These are phyloP conservation scores for Lates calcarifer DNA, from an alignment of 2,113 vertebrate species.

Conservation along the genomic window DNA sequence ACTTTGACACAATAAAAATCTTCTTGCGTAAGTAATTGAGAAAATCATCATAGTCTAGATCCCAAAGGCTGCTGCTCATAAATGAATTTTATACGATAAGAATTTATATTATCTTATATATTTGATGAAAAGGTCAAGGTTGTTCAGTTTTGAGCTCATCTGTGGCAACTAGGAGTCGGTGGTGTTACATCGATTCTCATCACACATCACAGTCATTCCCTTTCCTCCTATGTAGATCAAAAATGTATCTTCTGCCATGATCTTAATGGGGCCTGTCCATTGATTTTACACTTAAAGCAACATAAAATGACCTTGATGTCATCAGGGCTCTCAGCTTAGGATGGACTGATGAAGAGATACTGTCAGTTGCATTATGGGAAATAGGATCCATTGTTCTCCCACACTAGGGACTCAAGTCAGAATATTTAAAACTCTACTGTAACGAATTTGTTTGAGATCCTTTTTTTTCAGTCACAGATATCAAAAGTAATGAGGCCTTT, in stretches of 20 bases:
- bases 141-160: neutral
- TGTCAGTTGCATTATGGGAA: neutral
- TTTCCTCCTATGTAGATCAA: constrained; percentile 4
- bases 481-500: constrained; percentile 40
- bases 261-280: neutral
- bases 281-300: neutral
- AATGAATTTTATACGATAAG: neutral
- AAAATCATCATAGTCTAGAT: neutral
- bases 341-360: neutral
- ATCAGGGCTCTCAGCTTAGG: neutral
- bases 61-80: neutral
- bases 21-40: neutral
- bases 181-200: neutral
- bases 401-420: neutral
- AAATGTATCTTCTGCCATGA: neutral
- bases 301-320: neutral
- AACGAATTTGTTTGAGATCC: constrained; percentile 11
- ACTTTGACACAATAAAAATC: neutral
- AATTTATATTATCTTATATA: neutral
- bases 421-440: neutral
- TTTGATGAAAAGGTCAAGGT: neutral
- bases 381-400: neutral
- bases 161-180: neutral
- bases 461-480: neutral
- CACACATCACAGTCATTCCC: neutral